Evolutionary conservation across 35 echinoderm and acorn worm genomes (phyloP).

Genomic region (Acanthaster planci): DNA sequence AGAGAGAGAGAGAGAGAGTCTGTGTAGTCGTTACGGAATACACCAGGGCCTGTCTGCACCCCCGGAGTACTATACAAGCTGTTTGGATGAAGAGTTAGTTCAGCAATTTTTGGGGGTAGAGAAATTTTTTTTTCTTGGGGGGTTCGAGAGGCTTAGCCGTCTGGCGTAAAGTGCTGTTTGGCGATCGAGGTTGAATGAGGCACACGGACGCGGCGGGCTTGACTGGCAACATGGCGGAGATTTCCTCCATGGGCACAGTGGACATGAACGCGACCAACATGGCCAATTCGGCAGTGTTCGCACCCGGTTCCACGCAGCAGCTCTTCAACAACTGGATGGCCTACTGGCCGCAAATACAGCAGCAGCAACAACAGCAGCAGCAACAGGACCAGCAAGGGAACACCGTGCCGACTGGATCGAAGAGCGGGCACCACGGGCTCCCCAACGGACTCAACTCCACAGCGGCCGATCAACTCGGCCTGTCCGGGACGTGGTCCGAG

Average conservation of each 20-base stretch:
- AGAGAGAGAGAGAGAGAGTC: not conserved
- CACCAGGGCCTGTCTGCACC: not conserved
- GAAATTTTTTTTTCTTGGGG: not conserved
- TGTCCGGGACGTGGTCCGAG: slow-evolving; percentile 77
- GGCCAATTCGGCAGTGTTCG: slow-evolving; percentile 27
- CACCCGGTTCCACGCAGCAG: slow-evolving; percentile 27
- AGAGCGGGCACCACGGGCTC: not conserved
- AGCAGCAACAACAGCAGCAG: slow-evolving; percentile 24
- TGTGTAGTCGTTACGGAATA: not conserved
- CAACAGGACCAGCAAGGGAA: slow-evolving; percentile 19
- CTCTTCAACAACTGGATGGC: slow-evolving; percentile 49
- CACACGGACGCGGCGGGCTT: slow-evolving; percentile 5
- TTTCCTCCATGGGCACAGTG: slow-evolving; percentile 34
- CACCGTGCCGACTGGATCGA: not conserved
- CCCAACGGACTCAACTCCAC: slow-evolving; percentile 19
- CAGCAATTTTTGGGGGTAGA: not conserved
- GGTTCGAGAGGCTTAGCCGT: not conserved
- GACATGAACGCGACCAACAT: slow-evolving; percentile 43
- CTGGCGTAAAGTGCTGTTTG: no score
- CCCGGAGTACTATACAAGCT: not conserved
- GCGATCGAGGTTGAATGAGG: not conserved
- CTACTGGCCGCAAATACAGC: slow-evolving; percentile 39
- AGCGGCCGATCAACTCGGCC: slow-evolving; percentile 38
- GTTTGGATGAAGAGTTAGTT: not conserved
- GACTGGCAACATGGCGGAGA: slow-evolving; percentile 44